Conservation (phyloP, 1,140 invertebrate genomes). For the Tetraneura akinire region DNA sequence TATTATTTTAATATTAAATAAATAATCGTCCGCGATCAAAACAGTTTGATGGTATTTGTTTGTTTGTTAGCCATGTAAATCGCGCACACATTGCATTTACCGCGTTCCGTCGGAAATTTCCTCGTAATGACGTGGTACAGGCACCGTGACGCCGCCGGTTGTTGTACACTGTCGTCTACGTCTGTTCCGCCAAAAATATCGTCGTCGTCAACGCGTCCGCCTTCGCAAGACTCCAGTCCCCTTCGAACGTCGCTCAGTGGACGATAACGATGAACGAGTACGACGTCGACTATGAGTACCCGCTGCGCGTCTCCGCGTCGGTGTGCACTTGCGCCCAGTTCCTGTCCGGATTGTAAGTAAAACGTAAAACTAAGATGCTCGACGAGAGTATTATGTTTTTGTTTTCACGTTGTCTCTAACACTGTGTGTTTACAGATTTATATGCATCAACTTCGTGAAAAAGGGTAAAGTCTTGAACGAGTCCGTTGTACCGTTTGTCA, state of each 20-base stretch:
- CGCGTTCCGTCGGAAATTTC: not conserved
- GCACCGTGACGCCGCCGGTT: not conserved
- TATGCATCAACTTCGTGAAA: constrained; percentile 68
- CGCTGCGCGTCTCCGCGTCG: constrained; percentile 4
- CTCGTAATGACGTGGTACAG: constrained; percentile 1
- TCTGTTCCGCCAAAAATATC: not conserved
- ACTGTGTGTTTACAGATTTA: constrained; percentile 63
- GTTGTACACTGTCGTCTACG: not conserved
- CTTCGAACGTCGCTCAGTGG: not conserved
- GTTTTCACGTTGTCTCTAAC: too few relatives aligned
- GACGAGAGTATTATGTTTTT: too few relatives aligned
- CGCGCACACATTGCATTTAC: not conserved
- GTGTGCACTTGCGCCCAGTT: constrained; percentile 26
- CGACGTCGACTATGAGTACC: constrained; percentile 2
- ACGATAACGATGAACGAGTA: too few relatives aligned
- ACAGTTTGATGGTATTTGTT: too few relatives aligned
- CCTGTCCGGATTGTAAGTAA: constrained; percentile 38
- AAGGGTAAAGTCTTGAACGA: constrained; percentile 70
- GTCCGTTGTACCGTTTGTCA: constrained; percentile 73
- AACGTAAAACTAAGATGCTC: too few relatives aligned
- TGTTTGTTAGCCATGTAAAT: too few relatives aligned
- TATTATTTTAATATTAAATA: too few relatives aligned
- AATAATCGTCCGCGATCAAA: too few relatives aligned
- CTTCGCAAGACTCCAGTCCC: too few relatives aligned
- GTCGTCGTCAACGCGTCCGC: not conserved